Evolutionary conservation across 1,140 invertebrate genomes (phyloP).

Genomic region (Macrobrachium nipponense): DNA sequence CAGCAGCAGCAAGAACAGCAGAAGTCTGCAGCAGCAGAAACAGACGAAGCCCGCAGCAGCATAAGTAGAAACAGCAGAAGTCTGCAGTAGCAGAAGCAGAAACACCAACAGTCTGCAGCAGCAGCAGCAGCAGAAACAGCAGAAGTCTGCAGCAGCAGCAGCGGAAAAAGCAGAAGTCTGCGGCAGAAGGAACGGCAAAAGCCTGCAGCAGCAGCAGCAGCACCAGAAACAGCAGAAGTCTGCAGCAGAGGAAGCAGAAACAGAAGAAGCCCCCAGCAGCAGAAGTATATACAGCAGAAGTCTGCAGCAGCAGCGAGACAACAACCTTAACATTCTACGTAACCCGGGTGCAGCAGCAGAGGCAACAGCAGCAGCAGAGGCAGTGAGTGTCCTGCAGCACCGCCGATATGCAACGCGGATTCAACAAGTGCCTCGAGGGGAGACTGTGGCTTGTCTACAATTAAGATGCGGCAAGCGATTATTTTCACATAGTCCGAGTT

Average conservation of each 20-base stretch:
- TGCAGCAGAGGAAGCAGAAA: too few relatives aligned
- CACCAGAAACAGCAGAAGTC: too few relatives aligned
- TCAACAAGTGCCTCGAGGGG: conserved; percentile 16
- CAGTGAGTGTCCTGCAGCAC: neutral
- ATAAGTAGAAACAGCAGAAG: too few relatives aligned
- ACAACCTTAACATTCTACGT: neutral
- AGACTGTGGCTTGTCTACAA: conserved; percentile 13
- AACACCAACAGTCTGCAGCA: too few relatives aligned
- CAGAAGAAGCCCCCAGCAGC: too few relatives aligned
- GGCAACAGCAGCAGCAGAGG: neutral
- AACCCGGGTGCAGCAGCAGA: conserved; percentile 9
- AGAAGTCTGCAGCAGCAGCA: neutral
- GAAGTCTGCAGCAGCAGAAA: neutral
- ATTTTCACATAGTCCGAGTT: conserved; percentile 27
- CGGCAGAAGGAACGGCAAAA: neutral
- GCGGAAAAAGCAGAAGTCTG: too few relatives aligned
- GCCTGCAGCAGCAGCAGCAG: neutral
- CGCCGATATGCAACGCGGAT: neutral
- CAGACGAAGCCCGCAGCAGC: too few relatives aligned
- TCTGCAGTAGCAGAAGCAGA: too few relatives aligned
- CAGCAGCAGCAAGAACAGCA: neutral
- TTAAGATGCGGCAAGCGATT: conserved; percentile 32
- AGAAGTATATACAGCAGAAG: too few relatives aligned
- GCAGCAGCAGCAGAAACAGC: neutral
- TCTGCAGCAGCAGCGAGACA: neutral